Conservation (phyloP, 2,113 vertebrate genomes). For the Girardinichthys multiradiatus region DNA sequence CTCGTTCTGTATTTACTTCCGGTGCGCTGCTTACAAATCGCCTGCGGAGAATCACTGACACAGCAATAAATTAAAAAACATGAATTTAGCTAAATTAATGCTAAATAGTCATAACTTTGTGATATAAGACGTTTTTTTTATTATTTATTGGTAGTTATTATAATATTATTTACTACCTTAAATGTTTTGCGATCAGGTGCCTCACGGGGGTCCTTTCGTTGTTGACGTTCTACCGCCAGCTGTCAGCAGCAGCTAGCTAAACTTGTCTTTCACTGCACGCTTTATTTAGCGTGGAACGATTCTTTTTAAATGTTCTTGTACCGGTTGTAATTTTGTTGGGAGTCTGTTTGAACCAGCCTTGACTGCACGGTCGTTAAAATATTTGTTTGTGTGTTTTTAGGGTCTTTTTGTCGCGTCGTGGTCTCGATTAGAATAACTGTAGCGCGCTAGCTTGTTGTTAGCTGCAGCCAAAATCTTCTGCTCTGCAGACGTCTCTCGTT, state of each 20-base stretch:
- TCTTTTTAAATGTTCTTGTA: not conserved
- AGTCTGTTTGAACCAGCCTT: not conserved
- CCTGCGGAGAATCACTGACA: conserved; percentile 22
- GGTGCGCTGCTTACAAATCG: conserved; percentile 32
- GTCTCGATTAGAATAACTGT: conserved; percentile 15
- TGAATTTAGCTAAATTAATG: fast-evolving
- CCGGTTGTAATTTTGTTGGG: not conserved
- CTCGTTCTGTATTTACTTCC: conserved; percentile 77
- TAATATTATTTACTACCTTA: not conserved
- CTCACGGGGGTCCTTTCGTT: conserved; percentile 42
- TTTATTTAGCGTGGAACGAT: not conserved
- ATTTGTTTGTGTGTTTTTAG: not conserved
- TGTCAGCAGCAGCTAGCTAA: conserved; percentile 66
- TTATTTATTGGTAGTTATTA: not conserved
- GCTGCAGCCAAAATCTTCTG: conserved; percentile 42
- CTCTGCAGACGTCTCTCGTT: conserved; percentile 33
- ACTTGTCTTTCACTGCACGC: conserved; percentile 5
- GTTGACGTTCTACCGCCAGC: conserved; percentile 70
- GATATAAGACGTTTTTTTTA: too few relatives aligned
- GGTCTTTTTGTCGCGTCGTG: conserved; percentile 6
- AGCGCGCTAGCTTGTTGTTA: conserved; percentile 76
- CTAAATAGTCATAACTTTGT: fast-evolving
- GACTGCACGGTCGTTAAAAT: not conserved
- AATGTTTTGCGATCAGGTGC: conserved; percentile 30
- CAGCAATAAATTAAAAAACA: not conserved